Base-by-base conservation (phyloP, 2,797 vertebrate species). In the Pipistrellus pipistrellus region DNA sequence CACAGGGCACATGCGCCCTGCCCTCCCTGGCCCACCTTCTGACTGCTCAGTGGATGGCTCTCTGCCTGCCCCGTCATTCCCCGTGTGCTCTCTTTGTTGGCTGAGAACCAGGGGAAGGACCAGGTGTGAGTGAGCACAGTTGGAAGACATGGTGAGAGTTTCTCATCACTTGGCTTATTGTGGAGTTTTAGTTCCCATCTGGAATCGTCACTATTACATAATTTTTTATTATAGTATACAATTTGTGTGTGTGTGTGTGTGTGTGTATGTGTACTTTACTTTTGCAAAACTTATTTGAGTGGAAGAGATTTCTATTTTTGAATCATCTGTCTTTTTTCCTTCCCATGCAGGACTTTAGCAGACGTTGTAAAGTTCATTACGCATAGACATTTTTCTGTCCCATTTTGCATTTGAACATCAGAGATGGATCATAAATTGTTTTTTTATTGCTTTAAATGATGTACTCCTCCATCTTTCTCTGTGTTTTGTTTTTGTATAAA, bases 381-480 rank as follows among this genome's bases (percentile, higher is more conserved):
- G 75, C 41, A 30, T 25, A 3, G 91, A 77, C 92, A 84, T 69
- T 97, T 97, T 96, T 96, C 96, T 90, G 69, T 96, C 96, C 94
- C 88, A 95, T 97, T 98, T 97, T 96, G 96, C 96, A 97, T 97
- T 96, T 95, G 97, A 87, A 96, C 98, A 97, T 97, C 97, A 96
- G 97, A 97, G 95, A 97, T 92, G 95, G 97, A 96, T 98, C 97
- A 96, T 98, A 98, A 97, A 97, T 97, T 97, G 90, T 95, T 97
- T 96, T 97, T 97, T 97, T 97, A 96, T 97, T 97, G 90, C 97
- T 98, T 97, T 97, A 97, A 93, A 97, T 97, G 97, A 97, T 97
- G 96, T 95, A 96, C 96, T 98, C 94, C 82, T 98, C 95, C 96
- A 96, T 97, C 94, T 95, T 97, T 96, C 88, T 87, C 85, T 77